phyloP scores from a whole-genome alignment of 2,113 vertebrate genomes.

The Brachyhypopomus occidentalis region DNA sequence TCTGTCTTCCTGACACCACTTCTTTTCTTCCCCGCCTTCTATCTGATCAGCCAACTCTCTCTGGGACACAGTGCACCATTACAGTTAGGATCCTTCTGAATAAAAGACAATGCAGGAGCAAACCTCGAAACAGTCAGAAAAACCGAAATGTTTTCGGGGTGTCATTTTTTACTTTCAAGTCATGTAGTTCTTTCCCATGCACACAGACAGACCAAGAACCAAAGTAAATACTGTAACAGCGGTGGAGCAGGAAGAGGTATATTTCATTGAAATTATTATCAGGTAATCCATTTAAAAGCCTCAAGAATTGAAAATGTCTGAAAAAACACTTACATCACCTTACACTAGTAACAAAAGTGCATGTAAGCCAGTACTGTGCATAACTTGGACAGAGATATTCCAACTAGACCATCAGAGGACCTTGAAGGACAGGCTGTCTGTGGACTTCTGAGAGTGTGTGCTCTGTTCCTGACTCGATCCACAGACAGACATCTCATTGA shows the following conservation, averaged over 20 bases:
- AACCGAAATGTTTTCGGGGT: neutral
- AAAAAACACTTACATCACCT: no score
- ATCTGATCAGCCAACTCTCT: slow-evolving; percentile 37
- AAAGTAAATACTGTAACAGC: neutral
- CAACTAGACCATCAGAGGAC: neutral
- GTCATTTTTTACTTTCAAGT: neutral
- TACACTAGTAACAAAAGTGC: neutral
- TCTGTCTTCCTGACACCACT: neutral
- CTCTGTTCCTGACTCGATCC: slow-evolving; percentile 7
- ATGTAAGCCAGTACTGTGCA: neutral
- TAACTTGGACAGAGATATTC: neutral
- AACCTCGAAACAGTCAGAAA: slow-evolving; percentile 8
- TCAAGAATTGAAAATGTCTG: neutral
- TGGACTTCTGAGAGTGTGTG: slow-evolving; percentile 5
- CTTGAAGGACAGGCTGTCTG: neutral
- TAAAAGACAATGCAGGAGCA: neutral
- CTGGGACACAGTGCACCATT: slow-evolving; percentile 30
- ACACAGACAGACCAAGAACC: neutral
- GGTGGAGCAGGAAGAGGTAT: neutral
- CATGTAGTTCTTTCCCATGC: neutral
- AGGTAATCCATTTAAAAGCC: neutral
- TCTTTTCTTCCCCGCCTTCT: neutral
- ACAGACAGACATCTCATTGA: slow-evolving; percentile 9
- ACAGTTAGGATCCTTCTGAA: slow-evolving; percentile 9
- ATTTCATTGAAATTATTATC: slow-evolving; percentile 5